Conservation (phyloP, 2,797 vertebrate species). For the Pantherophis alleghaniensis region DNA sequence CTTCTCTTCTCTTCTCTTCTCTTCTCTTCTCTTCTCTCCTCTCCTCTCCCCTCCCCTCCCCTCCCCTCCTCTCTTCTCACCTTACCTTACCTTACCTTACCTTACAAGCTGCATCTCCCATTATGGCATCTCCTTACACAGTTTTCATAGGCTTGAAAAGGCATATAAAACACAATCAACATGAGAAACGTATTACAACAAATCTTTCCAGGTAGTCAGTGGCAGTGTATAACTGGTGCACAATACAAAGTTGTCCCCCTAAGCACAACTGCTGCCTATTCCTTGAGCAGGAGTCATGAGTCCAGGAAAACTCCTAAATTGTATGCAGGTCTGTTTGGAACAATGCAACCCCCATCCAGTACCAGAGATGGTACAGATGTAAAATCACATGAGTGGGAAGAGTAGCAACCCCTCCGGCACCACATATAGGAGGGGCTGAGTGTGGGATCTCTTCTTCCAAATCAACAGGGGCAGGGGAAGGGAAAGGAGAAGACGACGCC, state of each 20-base stretch:
- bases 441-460: not conserved
- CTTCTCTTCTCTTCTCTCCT: too few species aligned
- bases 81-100: too few species aligned
- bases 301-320: not conserved
- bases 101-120: not conserved
- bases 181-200: not conserved
- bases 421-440: not conserved
- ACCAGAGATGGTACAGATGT: too few species aligned
- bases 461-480: not conserved
- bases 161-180: not conserved
- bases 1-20: too few species aligned
- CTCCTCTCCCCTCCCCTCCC: too few species aligned
- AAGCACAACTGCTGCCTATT: not conserved
- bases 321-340: not conserved
- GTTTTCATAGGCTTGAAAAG: not conserved
- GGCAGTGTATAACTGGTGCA: not conserved
- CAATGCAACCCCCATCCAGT: not conserved
- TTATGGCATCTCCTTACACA: not conserved
- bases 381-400: too few species aligned
- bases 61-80: rapidly evolving
- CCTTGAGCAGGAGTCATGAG: too few species aligned
- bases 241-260: too few species aligned
- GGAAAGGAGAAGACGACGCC: not conserved
- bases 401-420: too few species aligned
- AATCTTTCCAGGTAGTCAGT: not conserved